These are phyloP conservation scores for Eclectus roratus DNA, from an alignment of 2,113 vertebrate species.

Conservation along the genomic window DNA sequence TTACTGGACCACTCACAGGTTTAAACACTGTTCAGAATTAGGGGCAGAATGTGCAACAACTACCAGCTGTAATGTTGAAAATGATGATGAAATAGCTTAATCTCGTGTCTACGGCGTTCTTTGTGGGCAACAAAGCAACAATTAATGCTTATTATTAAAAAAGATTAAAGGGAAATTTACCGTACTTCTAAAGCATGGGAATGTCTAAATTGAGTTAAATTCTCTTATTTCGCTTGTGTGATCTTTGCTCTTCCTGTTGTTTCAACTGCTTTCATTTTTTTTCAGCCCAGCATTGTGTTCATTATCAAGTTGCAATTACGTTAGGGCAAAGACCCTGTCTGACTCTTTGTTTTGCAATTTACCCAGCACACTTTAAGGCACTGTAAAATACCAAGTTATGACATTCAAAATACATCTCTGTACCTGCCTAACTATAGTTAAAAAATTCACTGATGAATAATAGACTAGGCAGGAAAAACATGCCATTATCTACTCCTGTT, in stretches of 20 bases:
- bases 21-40: not conserved
- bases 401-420: conserved; percentile 27
- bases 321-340: conserved; percentile 20
- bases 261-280: conserved; percentile 2
- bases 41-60: rapidly evolving
- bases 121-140: not conserved
- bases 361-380: conserved; percentile 2
- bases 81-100: not conserved
- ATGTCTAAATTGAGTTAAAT: not conserved
- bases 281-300: conserved; percentile 12
- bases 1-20: not conserved
- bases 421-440: conserved; percentile 52
- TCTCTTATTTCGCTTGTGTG: not conserved
- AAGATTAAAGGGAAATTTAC: not conserved
- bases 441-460: conserved; percentile 66
- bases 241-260: conserved; percentile 41
- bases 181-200: not conserved
- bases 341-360: conserved; percentile 48
- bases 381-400: conserved; percentile 26
- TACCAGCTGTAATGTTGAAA: not conserved
- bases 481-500: conserved; percentile 54
- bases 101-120: rapidly evolving
- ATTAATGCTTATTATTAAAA: not conserved
- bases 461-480: conserved; percentile 56
- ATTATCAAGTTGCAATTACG: conserved; percentile 22